Conservation (phyloP, 1,140 invertebrate genomes). For the Apis mellifera region DNA sequence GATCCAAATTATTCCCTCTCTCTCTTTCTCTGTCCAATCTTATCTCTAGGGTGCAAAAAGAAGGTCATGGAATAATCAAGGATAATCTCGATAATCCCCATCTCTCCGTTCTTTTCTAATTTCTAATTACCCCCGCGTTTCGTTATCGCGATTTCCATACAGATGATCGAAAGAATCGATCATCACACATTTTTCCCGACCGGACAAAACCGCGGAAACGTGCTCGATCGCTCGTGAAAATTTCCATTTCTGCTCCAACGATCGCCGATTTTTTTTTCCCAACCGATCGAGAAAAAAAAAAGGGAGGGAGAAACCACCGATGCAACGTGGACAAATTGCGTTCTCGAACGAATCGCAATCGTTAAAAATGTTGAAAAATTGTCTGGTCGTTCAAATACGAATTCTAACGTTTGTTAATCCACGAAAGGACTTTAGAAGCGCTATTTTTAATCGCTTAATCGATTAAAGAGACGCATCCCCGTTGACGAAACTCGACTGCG, state of each 20-base stretch:
- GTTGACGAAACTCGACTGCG: no score
- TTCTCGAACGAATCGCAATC: no score
- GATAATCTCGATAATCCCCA: constrained; percentile 19
- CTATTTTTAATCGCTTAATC: no score
- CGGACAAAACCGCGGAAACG: neutral
- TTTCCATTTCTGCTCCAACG: constrained; percentile 11
- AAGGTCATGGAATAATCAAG: constrained; percentile 37
- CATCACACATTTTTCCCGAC: neutral
- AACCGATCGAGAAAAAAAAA: neutral
- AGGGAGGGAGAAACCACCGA: neutral
- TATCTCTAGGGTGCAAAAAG: constrained; percentile 2
- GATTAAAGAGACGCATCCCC: no score
- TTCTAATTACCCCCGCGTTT: constrained; percentile 32
- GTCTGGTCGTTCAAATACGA: no score
- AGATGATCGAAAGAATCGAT: no score
- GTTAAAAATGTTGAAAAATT: no score
- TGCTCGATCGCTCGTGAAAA: constrained; percentile 34
- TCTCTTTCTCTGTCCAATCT: neutral
- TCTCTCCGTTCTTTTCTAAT: neutral
- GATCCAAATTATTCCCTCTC: no score
- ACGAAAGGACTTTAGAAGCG: no score
- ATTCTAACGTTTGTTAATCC: no score
- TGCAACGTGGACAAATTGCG: neutral
- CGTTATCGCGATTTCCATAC: neutral
- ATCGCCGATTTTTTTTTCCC: neutral